Evolutionary conservation across 2,888 invertebrate genomes (phyloP), one percentile per base, ranked within the genome.

Genomic region (Ormyrus nitidulus): DNA sequence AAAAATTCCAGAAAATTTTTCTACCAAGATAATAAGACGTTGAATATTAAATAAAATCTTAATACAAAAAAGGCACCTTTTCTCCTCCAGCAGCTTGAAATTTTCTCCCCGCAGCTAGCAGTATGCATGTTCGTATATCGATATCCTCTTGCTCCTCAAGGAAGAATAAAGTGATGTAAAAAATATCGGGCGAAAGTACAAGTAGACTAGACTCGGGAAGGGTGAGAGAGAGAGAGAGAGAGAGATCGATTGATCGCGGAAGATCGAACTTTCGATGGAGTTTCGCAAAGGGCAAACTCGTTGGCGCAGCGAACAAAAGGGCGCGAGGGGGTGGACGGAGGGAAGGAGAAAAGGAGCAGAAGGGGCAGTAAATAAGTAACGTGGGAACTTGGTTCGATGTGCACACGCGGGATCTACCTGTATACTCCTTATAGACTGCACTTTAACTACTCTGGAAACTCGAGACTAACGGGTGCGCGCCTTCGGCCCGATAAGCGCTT

Each of bases 381-480:
- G 81, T 77, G 81, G 79, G 79, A 82, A 81, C 64, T 73, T 75
- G 71, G 53, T 66, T 54, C 53, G 59, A 65, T 78, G 78, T 61
- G 65, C 75, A 73, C 73, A 75, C 73, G 48, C 56, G 58, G 5
- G 46, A 53, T 66, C 58, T 62, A 76, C 75, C 80, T 76, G 75
- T 72, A 72, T 58, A 69, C 54, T 75, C 71, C 53, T 74, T 79
- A 79, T 79, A 81, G 74, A 82, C 79, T 79, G 81, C 79, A 82
- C 81, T 82, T 82, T 79, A 82, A 82, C 79, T 79, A 79, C 79
- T 75, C 71, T 13, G 64, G 58, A 72, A 79, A 79, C 69, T 81
- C 65, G 81, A 77, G 76, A 78, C 70, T 75, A 62, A 62, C 61
- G 48, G 73, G 51, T 58, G 65, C 13, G 59, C 34, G 56, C 51